Evolutionary conservation across 2,888 invertebrate species (phyloP).

Genomic region (Tenthredo scrophulariae): DNA sequence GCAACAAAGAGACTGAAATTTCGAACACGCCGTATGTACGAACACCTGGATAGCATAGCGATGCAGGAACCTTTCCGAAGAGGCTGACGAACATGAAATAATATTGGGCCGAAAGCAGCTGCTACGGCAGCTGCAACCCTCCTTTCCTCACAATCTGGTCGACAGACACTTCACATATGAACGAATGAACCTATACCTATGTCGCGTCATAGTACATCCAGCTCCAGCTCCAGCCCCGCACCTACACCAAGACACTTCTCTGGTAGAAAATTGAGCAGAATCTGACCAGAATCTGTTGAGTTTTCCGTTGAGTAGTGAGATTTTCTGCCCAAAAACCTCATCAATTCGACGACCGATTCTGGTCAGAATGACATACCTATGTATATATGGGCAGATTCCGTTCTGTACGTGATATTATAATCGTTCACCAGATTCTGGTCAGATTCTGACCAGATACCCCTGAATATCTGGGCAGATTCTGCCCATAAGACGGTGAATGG

Average conservation of each 20-base stretch:
- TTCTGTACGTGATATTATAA: no score
- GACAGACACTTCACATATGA: conserved; percentile 58
- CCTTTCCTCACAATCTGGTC: conserved; percentile 67
- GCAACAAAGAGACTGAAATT: conserved; percentile 42
- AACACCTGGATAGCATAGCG: conserved; percentile 60
- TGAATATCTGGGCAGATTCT: no score
- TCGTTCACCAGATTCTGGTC: no score
- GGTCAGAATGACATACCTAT: no score
- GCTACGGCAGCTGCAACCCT: conserved; percentile 57
- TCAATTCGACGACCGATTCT: no score
- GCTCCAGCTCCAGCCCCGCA: not conserved
- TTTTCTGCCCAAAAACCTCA: no score
- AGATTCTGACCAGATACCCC: no score
- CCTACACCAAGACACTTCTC: conserved; percentile 2
- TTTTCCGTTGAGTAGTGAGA: no score
- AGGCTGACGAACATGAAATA: conserved; percentile 54
- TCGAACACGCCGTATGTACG: conserved; percentile 32
- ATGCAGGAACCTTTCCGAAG: conserved; percentile 57
- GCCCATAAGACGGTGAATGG: no score
- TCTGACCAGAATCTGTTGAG: no score
- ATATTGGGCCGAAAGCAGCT: conserved; percentile 55
- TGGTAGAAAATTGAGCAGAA: no score
- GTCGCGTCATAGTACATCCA: not conserved
- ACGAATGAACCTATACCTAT: conserved; percentile 28
- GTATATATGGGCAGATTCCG: no score